Base-by-base conservation (phyloP, 2,888 invertebrate species). In the Formica aserva region DNA sequence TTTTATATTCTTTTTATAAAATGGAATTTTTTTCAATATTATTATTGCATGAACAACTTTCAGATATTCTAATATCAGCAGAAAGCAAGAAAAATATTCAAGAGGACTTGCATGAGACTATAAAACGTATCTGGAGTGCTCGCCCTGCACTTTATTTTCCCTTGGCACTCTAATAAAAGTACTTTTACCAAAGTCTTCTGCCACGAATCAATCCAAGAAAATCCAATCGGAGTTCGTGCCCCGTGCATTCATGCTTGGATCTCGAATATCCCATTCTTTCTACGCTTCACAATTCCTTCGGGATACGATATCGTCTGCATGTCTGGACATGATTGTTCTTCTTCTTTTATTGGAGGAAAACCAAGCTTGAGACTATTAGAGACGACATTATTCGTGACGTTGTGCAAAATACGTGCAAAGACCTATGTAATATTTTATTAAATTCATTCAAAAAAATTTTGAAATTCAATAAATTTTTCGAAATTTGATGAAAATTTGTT, bases 131-230 rank as follows among this genome's bases (percentile, higher is more conserved):
- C 35, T 62, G 35, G 45, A 18, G 18, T 60, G 41, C 41, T 67
- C 8, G 45, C 15, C 60, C n/a, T 48, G 13, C 41, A 72, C 32
- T 72, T 72, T 60, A 62, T 72, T 72, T 35, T 71, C 9, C 15
- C 41, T 77, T n/a, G 26, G 29, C 71, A 26, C 45, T 72, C 62
- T 80, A 72, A 80, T 72, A 80, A 72, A 62, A 80, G 45, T 72
- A 72, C 45, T 74, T 78, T 45, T 60, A 18, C 8, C 32, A 35
- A 72, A 74, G 41, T 74, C 41, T 80, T 32, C 74, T 45, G 38
- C 45, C 32, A 71, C 57, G 74, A 80, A 72, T 80, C 78, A 80
- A 74, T 80, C 32, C 78, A 35, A 80, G 74, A 45, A 69, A 72
- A 72, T 80, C 29, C 78, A 80, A 80, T 80, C 35, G 32, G 60